A percentile compares a stretch with the other conserved stretches of the same genome.
Conservation (phyloP, 2,888 invertebrate species). For the Cephus pulcher region DNA sequence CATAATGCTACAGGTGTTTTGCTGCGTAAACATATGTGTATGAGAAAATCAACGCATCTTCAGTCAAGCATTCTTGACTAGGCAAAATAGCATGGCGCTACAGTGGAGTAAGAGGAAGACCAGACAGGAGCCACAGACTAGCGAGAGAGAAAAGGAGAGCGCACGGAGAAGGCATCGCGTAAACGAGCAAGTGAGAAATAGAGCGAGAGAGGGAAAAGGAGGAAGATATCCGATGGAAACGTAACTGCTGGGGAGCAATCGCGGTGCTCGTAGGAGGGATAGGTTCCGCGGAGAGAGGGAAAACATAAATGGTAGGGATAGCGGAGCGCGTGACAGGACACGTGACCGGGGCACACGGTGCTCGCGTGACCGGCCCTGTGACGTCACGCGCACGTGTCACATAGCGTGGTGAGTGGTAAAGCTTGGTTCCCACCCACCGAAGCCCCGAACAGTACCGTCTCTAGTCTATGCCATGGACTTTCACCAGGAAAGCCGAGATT, state of each 20-base stretch:
- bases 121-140: background rate
- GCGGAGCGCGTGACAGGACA: constrained; percentile 63
- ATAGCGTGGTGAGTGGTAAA: constrained; percentile 56
- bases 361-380: constrained; percentile 64
- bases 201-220: background rate
- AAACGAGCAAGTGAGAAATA: background rate
- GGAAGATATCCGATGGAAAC: background rate
- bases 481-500: constrained; percentile 44
- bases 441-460: constrained; percentile 47
- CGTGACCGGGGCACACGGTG: constrained; percentile 64
- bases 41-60: no score
- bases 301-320: no score
- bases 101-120: background rate
- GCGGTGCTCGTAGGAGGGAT: no score
- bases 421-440: constrained; percentile 27
- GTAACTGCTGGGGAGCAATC: no score
- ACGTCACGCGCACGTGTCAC: constrained; percentile 66
- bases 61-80: no score
- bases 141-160: constrained; percentile 9
- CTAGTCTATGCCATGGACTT: constrained; percentile 39
- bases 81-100: no score
- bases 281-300: constrained; percentile 22
- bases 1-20: no score
- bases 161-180: no score
- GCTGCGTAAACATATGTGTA: no score